Percentiles rank a stretch among this genome's conserved stretches.
phyloP scores from a whole-genome alignment of 2,113 vertebrate genomes.

The Mormyrus iriodes region DNA sequence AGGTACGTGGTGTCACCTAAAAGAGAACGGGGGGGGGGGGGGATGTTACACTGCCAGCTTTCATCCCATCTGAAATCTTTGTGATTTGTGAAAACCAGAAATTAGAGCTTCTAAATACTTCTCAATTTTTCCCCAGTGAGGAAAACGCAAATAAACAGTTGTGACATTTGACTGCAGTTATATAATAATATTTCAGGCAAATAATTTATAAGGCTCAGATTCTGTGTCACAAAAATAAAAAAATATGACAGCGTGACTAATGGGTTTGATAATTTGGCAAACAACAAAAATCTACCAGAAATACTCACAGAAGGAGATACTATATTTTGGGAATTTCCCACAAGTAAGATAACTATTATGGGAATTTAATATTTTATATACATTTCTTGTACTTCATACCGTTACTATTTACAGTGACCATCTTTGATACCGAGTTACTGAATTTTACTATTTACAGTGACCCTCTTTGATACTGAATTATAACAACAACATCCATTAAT shows the following conservation, averaged over 20 bases:
- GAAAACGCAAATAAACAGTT: neutral
- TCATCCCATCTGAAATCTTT: neutral
- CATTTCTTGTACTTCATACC: neutral
- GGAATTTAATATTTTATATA: neutral
- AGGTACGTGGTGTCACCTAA: slow-evolving; percentile 77
- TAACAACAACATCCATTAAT: neutral
- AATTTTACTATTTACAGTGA: neutral
- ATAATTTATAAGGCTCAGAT: neutral
- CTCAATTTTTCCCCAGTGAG: neutral
- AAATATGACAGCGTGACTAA: neutral
- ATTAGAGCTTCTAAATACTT: neutral
- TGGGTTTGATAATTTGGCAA: neutral
- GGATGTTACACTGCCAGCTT: neutral
- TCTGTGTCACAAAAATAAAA: neutral
- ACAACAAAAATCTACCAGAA: neutral
- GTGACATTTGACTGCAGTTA: neutral
- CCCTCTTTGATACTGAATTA: neutral
- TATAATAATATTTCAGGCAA: neutral
- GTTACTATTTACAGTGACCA: neutral
- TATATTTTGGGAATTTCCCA: neutral
- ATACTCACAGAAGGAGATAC: neutral
- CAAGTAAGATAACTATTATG: neutral
- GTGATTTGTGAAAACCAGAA: neutral
- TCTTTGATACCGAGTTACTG: neutral
- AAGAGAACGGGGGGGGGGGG: neutral